A percentile compares a stretch with the other conserved stretches of the same genome.
Evolutionary conservation across 2,888 invertebrate species (phyloP).

Genomic region (Torymus tubicola): DNA sequence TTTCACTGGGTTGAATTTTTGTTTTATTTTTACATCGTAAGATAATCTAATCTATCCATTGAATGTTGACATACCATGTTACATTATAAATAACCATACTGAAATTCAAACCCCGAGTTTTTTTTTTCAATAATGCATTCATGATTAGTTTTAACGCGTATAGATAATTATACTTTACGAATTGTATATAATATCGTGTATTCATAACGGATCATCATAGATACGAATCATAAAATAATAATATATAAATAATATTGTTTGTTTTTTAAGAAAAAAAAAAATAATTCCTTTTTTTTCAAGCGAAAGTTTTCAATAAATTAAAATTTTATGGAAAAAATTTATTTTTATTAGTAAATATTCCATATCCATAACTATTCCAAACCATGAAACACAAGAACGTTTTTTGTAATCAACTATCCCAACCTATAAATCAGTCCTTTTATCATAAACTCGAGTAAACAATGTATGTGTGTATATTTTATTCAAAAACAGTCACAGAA

Average conservation of each 20-base stretch:
- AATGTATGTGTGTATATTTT: too few relatives aligned
- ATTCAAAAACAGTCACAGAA: too few relatives aligned
- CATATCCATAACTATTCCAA: neutral
- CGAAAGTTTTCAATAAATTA: conserved; percentile 34
- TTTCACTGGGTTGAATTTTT: neutral
- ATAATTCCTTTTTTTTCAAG: conserved; percentile 21
- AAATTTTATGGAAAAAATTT: conserved; percentile 31
- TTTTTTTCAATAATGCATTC: neutral
- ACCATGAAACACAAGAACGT: conserved; percentile 1
- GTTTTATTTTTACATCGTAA: conserved; percentile 4
- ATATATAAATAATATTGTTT: conserved; percentile 1
- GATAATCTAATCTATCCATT: conserved; percentile 11
- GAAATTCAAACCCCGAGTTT: neutral
- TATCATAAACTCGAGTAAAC: too few relatives aligned
- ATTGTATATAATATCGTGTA: conserved; percentile 34
- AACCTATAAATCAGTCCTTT: too few relatives aligned
- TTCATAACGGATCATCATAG: conserved; percentile 20
- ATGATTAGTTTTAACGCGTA: too few relatives aligned
- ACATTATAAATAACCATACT: too few relatives aligned
- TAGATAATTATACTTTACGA: too few relatives aligned
- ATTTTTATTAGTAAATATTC: neutral
- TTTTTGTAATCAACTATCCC: too few relatives aligned
- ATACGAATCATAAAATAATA: conserved; percentile 26
- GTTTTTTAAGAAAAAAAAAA: conserved; percentile 15
- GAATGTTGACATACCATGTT: conserved; percentile 1